Conservation (phyloP, 1,140 invertebrate genomes). For the Homarus americanus region DNA sequence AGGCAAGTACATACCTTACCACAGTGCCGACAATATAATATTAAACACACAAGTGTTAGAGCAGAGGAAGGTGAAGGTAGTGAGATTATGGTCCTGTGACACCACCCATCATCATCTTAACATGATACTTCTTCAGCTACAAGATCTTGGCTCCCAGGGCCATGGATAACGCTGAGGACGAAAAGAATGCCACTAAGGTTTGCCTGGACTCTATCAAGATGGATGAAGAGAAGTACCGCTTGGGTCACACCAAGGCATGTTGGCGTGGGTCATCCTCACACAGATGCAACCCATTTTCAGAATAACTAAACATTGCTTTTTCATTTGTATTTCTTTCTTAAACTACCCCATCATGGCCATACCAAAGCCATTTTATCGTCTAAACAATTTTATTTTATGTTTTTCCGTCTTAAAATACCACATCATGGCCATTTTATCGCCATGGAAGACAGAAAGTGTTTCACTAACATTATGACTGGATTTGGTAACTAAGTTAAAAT, state of each 20-base stretch:
- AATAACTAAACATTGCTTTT: not conserved
- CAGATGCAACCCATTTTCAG: not conserved
- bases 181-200: not conserved
- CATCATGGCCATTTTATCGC: not conserved
- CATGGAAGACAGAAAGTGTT: not conserved
- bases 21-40: too few relatives aligned
- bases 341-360: not conserved
- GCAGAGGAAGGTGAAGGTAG: too few relatives aligned
- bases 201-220: not conserved
- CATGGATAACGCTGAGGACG: not conserved
- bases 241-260: constrained; percentile 16
- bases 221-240: not conserved
- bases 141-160: constrained; percentile 1
- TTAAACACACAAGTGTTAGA: too few relatives aligned
- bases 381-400: too few relatives aligned
- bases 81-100: not conserved
- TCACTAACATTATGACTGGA: constrained; percentile 9
- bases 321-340: not conserved
- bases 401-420: too few relatives aligned
- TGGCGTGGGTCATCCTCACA: not conserved
- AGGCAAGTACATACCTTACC: too few relatives aligned
- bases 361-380: not conserved
- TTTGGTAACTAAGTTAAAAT: not conserved
- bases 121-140: not conserved
- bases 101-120: not conserved